Evolutionary conservation across 2,113 vertebrate genomes (phyloP).

Genomic region (Cynocephalus volans): DNA sequence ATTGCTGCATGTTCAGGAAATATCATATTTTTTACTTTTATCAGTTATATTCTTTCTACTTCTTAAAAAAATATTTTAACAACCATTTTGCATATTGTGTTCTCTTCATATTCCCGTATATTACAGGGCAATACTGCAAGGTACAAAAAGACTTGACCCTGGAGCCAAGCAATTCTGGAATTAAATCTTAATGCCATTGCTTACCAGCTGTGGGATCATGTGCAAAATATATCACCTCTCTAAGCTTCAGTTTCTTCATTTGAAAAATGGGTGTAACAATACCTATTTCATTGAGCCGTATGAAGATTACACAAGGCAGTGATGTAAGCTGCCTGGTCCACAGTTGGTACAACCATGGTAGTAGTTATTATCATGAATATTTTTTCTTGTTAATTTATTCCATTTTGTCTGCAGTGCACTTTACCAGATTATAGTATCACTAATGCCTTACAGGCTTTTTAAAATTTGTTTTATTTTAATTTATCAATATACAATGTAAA

Average conservation of each 20-base stretch:
- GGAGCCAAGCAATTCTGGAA: not conserved
- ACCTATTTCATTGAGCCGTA: not conserved
- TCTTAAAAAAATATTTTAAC: not conserved
- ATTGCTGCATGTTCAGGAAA: not conserved
- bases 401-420: not conserved
- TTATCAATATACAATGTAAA: too few species aligned
- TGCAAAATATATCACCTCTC: not conserved
- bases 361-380: not conserved
- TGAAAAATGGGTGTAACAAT: not conserved
- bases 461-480: too few species aligned
- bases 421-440: not conserved
- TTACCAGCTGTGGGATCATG: not conserved
- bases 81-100: not conserved
- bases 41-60: not conserved
- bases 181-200: not conserved
- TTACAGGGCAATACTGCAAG: not conserved
- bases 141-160: not conserved
- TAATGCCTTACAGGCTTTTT: not conserved
- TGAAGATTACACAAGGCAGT: not conserved
- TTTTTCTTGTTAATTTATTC: conserved; percentile 1
- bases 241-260: not conserved
- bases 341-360: not conserved
- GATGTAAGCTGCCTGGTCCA: not conserved
- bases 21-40: not conserved
- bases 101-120: not conserved